Evolutionary conservation across 2,113 vertebrate genomes (phyloP), one percentile per base, ranked within the genome.

Genomic region (Hippocampus abdominalis): DNA sequence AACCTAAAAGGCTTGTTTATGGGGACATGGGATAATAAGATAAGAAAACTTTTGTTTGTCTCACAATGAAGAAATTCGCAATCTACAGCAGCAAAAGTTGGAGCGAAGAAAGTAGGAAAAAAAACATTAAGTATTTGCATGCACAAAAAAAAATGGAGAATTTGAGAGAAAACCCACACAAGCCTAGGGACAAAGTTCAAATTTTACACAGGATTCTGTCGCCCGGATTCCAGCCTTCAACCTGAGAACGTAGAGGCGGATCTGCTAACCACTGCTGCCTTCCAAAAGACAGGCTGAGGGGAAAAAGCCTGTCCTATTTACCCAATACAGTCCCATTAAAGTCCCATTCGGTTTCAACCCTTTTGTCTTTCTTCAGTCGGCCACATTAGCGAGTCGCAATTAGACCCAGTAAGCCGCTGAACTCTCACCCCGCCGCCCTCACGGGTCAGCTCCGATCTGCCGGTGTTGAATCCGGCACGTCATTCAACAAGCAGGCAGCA

Each of bases 401-500:
- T 15, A 15, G 54, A 57, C 4, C 10, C 23, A 69, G 53, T 76
- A 67, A 64, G 68, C 77, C 27, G 18, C 64, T 23, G 54, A 83
- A 67, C 42, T 59, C 57, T 68, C 53, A 29, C 44, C 5, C 69
- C 49, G 70, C 73, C 66, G 63, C 25, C n/a, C 59, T 71, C 18
- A 56, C 16, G n/a, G 72, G 62, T 46, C 66, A 21, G 23, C 60
- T 86, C 84, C 70, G 46, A 87, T 89, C 79, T 70, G 64, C 72
- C 69, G 49, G 25, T 80, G 84, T 86, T 83, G 81, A 81, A 86
- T 87, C 80, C 74, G 82, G 76, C 74, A 42, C 71, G 64, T 61
- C 27, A 71, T 80, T 89, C 80, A 86, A 81, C 86, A 68, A 71
- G 67, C 78, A 72, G 74, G 82, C 81, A 67, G 74, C 76, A 66